These are phyloP conservation scores for Drosophila niveifrons DNA, from an alignment of 2,888 invertebrate genomes.

Conservation along the genomic window DNA sequence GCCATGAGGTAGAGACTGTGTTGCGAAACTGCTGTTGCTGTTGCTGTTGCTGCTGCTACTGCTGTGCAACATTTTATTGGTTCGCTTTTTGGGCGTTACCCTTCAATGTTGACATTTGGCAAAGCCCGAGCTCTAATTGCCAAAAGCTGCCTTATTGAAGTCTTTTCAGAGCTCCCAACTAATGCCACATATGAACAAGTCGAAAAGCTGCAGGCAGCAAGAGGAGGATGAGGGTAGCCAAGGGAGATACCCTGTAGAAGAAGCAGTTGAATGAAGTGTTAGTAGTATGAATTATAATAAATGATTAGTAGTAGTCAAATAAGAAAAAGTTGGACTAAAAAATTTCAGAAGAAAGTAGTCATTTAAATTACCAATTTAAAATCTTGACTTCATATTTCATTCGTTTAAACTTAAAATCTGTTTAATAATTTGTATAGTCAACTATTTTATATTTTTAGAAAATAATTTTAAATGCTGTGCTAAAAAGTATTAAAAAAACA, in stretches of 20 bases:
- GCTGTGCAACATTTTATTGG: slow-evolving; percentile 50
- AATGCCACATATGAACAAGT: slow-evolving; percentile 20
- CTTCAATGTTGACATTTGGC: slow-evolving; percentile 55
- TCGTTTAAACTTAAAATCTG: too few species aligned
- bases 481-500: too few species aligned
- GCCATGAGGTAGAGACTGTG: slow-evolving; percentile 7
- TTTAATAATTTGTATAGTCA: too few species aligned
- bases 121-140: slow-evolving; percentile 52
- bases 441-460: too few species aligned
- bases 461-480: too few species aligned
- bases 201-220: background rate
- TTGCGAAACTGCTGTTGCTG: slow-evolving; percentile 5
- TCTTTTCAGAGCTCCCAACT: slow-evolving; percentile 29
- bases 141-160: slow-evolving; percentile 56
- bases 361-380: too few species aligned
- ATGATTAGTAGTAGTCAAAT: too few species aligned
- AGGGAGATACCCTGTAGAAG: slow-evolving; percentile 11
- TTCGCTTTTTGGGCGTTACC: slow-evolving; percentile 49
- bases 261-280: background rate
- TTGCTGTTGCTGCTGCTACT: slow-evolving; percentile 20
- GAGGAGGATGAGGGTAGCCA: background rate
- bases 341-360: too few species aligned
- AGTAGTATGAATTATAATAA: too few species aligned
- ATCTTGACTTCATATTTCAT: too few species aligned
- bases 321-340: too few species aligned